Conservation (phyloP, 1,140 invertebrate genomes). For the Drosophila azteca region DNA sequence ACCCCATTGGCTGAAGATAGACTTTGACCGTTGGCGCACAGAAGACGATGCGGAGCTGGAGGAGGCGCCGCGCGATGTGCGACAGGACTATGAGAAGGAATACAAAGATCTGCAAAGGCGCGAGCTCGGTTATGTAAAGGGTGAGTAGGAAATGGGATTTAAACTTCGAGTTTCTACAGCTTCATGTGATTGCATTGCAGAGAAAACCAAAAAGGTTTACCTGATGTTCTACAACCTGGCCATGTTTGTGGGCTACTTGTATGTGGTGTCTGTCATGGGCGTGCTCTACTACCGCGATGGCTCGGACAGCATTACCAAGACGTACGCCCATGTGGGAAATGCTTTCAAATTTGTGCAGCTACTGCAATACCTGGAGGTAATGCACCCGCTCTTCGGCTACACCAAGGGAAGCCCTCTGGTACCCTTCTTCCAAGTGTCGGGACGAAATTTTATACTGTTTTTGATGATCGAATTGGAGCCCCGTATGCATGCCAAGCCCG, state of each 20-base stretch:
- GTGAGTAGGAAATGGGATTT: conserved; percentile 82
- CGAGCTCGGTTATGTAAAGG: conserved; percentile 91
- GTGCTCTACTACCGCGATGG: conserved; percentile 91
- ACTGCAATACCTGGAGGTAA: conserved; percentile 93
- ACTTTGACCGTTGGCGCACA: conserved; percentile 93
- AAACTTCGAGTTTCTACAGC: background rate
- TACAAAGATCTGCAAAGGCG: conserved; percentile 91
- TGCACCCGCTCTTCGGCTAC: conserved; percentile 95
- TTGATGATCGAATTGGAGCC: conserved; percentile 92
- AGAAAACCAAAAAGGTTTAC: conserved; percentile 94
- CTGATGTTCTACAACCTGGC: conserved; percentile 95
- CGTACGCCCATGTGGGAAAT: conserved; percentile 90
- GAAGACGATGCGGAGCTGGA: conserved; percentile 87
- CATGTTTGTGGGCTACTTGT: conserved; percentile 94
- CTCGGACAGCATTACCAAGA: conserved; percentile 88
- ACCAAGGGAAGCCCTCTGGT: conserved; percentile 89
- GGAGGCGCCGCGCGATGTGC: conserved; percentile 87
- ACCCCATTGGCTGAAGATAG: conserved; percentile 95
- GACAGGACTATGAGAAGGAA: conserved; percentile 90
- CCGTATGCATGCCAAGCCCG: conserved; percentile 93
- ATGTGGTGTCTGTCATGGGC: conserved; percentile 89
- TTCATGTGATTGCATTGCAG: conserved; percentile 58
- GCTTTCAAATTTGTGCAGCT: conserved; percentile 93
- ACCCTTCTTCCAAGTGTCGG: conserved; percentile 89
- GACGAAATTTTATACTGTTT: conserved; percentile 92